These are phyloP conservation scores for Eulimnadia texana DNA, from an alignment of 1,140 invertebrate genomes.

Conservation along the genomic window DNA sequence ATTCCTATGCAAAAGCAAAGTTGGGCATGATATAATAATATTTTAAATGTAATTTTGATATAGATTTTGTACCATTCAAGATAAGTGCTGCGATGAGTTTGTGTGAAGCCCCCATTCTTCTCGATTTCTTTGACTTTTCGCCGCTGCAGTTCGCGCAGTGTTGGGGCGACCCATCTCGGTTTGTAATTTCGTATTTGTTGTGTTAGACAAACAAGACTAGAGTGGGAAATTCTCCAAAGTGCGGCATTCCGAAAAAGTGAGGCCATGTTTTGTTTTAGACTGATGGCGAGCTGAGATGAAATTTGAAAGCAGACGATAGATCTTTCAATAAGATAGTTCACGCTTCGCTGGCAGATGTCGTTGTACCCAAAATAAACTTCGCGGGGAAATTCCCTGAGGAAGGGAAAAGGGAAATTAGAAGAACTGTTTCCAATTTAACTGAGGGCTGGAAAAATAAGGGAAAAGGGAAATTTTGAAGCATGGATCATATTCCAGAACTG, in stretches of 20 bases:
- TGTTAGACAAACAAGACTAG: background rate
- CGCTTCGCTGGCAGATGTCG: too few species aligned
- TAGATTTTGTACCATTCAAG: conserved; percentile 42
- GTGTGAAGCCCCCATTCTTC: conserved; percentile 20
- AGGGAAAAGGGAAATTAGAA: too few species aligned
- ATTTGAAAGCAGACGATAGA: too few species aligned
- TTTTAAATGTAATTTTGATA: conserved; percentile 1
- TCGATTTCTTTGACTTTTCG: conserved; percentile 29
- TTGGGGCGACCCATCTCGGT: conserved; percentile 36
- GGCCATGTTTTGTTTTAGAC: background rate
- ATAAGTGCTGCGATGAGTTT: conserved; percentile 40
- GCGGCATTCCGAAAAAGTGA: background rate
- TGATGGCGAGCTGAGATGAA: too few species aligned
- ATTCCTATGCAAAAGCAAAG: conserved; percentile 41
- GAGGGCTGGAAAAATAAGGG: too few species aligned
- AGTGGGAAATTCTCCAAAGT: background rate
- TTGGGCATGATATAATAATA: background rate
- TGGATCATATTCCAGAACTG: too few species aligned
- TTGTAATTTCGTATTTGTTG: conserved; percentile 7
- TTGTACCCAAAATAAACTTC: too few species aligned
- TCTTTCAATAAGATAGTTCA: too few species aligned
- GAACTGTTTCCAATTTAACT: too few species aligned
- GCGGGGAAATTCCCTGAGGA: too few species aligned
- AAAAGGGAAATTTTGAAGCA: too few species aligned
- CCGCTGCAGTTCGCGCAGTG: conserved; percentile 30